Evolutionary conservation across 2,113 vertebrate species (phyloP), one percentile per base, ranked within the genome.

Genomic region (Empidonax alnorum): DNA sequence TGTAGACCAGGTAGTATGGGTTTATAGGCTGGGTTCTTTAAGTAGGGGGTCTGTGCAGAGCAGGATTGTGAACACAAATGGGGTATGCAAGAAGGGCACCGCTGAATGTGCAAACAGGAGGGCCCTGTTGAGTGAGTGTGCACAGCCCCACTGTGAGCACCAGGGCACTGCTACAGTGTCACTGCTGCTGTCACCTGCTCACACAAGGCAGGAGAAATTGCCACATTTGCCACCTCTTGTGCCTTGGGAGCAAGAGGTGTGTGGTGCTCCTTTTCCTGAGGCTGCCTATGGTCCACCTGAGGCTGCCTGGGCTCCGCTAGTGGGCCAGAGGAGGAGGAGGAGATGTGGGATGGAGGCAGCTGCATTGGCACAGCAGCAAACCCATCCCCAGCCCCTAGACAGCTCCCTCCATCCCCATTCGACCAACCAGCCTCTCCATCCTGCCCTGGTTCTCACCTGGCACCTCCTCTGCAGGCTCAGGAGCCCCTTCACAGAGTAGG

Each of bases 61-160:
- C 0, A 0, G 3, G 33, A 18, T 0, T 8, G 53, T 21, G 50
- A 67, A 12, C 41, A 5, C 0, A 1, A 69, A 33, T 2, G 37
- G 39, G 20, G 20, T 33, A 52, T 39, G 76, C 22, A 7, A 7
- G 44, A 25, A 21, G 42, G 28, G 30, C 66, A 33, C 5, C 25
- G 3, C 9, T 14, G 68, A 53, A 63, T 16, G 49, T 47, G 19
- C 41, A 35, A 41, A 20, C 27, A 5, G 27, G 4, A 21, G 3
- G 0, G 14, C 15, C 10, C 39, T 3, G 1, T 41, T 39, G 39
- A 30, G 53, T 11, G 7, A 30, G 33, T n/a, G 41, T 42, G 53
- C 41, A 68, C 71, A 62, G 62, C 53, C 12, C 39, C 24, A 39
- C 2, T n/a, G 23, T 39, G 69, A n/a, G 69, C 62, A 37, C 14